Base-by-base conservation (phyloP, 2,888 invertebrate genomes). In the Cephus runcator region DNA sequence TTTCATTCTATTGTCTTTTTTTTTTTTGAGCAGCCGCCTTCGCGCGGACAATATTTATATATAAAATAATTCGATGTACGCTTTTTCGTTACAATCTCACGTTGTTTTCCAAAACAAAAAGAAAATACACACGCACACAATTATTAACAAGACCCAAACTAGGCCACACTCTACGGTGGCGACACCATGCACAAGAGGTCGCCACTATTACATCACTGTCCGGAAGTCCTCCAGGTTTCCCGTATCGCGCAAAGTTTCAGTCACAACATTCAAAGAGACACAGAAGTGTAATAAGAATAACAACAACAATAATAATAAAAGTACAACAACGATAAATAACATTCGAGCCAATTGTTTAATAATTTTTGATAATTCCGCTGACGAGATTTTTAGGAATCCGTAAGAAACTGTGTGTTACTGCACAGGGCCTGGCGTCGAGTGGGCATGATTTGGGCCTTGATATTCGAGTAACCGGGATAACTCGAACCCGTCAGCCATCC, bases 311-410 rank as follows among this genome's bases (percentile, higher is more conserved):
- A 56, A 56, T 23, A 75, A 75, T 71, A 71, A 76, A 56, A 77
- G 75, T 76, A 81, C 74, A 71, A 81, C 78, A 77, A 81, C 69
- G 76, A 80, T 69, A 15, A 77, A 74, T 56, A 80, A 76, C 79
- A 73, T 78, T 11, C 9, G 75, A 36, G 69, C 77, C 74, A 77
- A 77, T 75, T 76, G 75, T 78, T 76, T 77, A 9, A 77, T 75
- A 15, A 75, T 80, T 75, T 75, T 77, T 76, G 35, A 35, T 73
- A 40, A 35, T 80, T 73, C 77, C 30, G 36, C 75, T 35, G 56
- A 4, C 23, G 75, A 75, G 73, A n/a, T 34, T 69, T 69, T 71
- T 56, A 23, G 23, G 23, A 56, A 56, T 31, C 30, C 35, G 56
- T 12, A 35, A 9, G 71, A 4, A 40, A 68, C 30, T 56, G 68